phyloP scores from a whole-genome alignment of 1,140 invertebrate genomes.

The Drosophila murphyi region DNA sequence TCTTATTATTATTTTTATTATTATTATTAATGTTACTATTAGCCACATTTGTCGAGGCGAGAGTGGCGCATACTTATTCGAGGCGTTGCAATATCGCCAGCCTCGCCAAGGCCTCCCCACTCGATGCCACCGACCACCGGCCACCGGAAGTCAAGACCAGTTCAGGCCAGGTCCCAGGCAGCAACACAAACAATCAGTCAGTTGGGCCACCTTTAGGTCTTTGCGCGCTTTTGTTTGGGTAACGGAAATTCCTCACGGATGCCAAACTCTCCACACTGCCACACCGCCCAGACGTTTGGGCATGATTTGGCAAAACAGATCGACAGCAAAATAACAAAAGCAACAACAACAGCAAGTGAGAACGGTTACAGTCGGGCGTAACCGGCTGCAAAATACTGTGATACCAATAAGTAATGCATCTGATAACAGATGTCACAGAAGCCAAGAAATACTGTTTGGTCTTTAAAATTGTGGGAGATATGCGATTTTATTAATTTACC shows the following conservation, averaged over 20 bases:
- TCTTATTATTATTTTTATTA: constrained; percentile 25
- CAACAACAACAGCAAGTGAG: not conserved
- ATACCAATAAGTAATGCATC: too few relatives aligned
- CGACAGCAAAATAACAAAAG: not conserved
- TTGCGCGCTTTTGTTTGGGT: constrained; percentile 46
- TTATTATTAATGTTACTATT: constrained; percentile 1
- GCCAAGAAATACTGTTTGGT: too few relatives aligned
- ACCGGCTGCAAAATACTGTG: too few relatives aligned
- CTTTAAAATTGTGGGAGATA: too few relatives aligned
- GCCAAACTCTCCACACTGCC: constrained; percentile 21
- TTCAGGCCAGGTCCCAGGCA: constrained; percentile 51
- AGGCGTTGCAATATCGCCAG: constrained; percentile 48
- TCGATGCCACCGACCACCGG: constrained; percentile 26
- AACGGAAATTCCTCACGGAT: constrained; percentile 57
- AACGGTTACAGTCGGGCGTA: too few relatives aligned
- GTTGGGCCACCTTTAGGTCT: not conserved
- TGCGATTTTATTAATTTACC: not conserved
- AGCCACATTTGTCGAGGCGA: constrained; percentile 42
- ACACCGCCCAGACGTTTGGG: constrained; percentile 28
- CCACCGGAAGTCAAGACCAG: constrained; percentile 71
- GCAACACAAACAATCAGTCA: constrained; percentile 4
- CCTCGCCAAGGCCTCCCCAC: constrained; percentile 58
- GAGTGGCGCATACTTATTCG: constrained; percentile 67
- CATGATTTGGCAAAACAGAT: constrained; percentile 42
- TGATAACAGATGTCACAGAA: too few relatives aligned